Base-by-base conservation (phyloP, 2,113 vertebrate species). In the Etheostoma cragini region DNA sequence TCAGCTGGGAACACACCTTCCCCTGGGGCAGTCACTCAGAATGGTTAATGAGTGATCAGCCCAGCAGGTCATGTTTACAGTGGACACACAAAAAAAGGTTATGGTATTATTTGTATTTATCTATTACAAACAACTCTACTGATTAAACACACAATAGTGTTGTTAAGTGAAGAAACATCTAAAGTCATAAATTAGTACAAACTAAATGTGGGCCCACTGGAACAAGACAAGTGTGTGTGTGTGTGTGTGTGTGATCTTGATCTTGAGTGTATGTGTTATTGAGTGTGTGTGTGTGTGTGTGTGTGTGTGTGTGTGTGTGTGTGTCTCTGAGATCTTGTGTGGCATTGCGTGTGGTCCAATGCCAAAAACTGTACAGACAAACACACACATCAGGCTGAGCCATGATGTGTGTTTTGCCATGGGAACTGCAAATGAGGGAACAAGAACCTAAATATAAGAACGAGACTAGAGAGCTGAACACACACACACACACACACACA, bases 11-110 rank as follows among this genome's bases (percentile, higher is more conserved):
- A n/a, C 80, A 56, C 54, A 57, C 80, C 80, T 73, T 52, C 58
- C 30, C 10, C 15, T 35, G 54, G 33, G 45, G 50, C 19, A 45
- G 30, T 49, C 62, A 58, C 26, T 68, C 17, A 14, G 24, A 35
- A 24, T 12, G 33, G 54, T 72, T 64, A 81, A 84, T 84, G 63
- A 84, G 64, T 78, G 19, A 80, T 26, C 17, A 11, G 13, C n/a
- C 8, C 12, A 26, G 38, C 5, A 52, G 24, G 56, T 56, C 12
- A 26, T 24, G 19, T 24, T 76, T 13, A 67, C 17, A 76, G 22
- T 14, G 22, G 33, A 61, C 38, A 57, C 10, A 21, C 12, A 17
- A 1, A 47, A 47, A 12, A 0, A 38, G 8, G 38, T 38, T 10
- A 38, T 38, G 38, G 2, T 38, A 38, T 38, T 38, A 38, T 42